Conservation (phyloP, 2,888 invertebrate species). For the Falcaria lacertinaria region DNA sequence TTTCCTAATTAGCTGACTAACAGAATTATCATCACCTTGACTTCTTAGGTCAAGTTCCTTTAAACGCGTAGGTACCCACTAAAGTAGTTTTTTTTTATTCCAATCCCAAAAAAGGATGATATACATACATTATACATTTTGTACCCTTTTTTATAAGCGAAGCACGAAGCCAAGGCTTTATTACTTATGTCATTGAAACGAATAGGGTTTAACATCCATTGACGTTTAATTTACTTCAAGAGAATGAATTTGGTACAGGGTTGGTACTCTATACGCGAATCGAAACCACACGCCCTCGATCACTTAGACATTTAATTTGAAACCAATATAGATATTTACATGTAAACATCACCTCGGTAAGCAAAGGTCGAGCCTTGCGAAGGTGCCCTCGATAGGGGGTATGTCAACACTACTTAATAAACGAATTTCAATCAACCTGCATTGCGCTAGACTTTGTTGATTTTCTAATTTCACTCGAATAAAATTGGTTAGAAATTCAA, state of each 20-base stretch:
- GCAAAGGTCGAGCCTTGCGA: not conserved
- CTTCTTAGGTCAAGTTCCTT: too few relatives aligned
- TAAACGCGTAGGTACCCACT: too few relatives aligned
- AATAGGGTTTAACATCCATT: too few relatives aligned
- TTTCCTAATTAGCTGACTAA: too few relatives aligned
- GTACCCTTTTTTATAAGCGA: too few relatives aligned
- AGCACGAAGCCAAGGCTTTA: too few relatives aligned
- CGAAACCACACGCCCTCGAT: not conserved
- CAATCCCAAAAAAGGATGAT: too few relatives aligned
- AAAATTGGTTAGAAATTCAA: not conserved
- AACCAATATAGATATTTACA: not conserved
- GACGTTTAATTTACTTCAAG: not conserved
- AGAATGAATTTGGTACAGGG: not conserved
- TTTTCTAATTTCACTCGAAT: not conserved
- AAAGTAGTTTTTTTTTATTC: too few relatives aligned
- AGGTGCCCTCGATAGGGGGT: not conserved
- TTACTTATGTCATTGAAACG: too few relatives aligned
- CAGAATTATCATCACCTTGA: too few relatives aligned
- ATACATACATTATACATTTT: too few relatives aligned
- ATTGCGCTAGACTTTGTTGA: not conserved
- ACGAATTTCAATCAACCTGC: not conserved
- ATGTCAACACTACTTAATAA: not conserved
- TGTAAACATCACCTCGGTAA: not conserved
- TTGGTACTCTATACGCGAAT: not conserved
- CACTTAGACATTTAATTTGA: not conserved